A percentile compares a stretch with the other conserved stretches of the same genome.
Evolutionary conservation across 2,113 vertebrate genomes (phyloP).

Genomic region (Hyperopisus bebe): DNA sequence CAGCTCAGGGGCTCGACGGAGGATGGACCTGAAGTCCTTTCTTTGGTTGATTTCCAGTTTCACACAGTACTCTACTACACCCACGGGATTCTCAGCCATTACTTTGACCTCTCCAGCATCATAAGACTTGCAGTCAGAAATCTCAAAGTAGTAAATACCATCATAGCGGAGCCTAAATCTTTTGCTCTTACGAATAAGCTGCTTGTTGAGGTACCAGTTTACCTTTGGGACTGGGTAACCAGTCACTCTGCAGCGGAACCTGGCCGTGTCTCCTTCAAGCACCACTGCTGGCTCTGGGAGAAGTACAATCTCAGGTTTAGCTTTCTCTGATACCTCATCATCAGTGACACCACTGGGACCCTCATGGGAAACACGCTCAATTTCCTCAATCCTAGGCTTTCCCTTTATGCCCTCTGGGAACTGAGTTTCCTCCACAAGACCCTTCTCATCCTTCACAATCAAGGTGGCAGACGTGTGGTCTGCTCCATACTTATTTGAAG

Average conservation of each 20-base stretch:
- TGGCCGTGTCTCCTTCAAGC: slow-evolving; percentile 80
- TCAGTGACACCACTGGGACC: slow-evolving; percentile 72
- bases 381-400: slow-evolving; percentile 78
- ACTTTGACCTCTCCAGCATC: slow-evolving; percentile 88
- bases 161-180: slow-evolving; percentile 88
- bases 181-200: slow-evolving; percentile 96
- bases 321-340: slow-evolving; percentile 78
- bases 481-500: slow-evolving; percentile 85
- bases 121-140: slow-evolving; percentile 87
- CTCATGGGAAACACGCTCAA: slow-evolving; percentile 84
- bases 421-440: slow-evolving; percentile 80
- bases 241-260: slow-evolving; percentile 89
- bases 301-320: slow-evolving; percentile 87
- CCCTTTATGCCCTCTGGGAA: slow-evolving; percentile 86
- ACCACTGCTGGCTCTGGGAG: slow-evolving; percentile 81
- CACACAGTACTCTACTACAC: slow-evolving; percentile 75
- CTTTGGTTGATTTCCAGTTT: slow-evolving; percentile 86
- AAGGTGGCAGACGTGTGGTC: slow-evolving; percentile 93
- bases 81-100: slow-evolving; percentile 85
- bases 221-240: slow-evolving; percentile 90
- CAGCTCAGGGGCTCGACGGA: slow-evolving; percentile 80
- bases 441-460: slow-evolving; percentile 95
- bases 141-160: slow-evolving; percentile 93
- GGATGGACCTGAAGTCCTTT: slow-evolving; percentile 87
- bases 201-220: slow-evolving; percentile 96